Conservation (phyloP, 2,113 vertebrate genomes). For the Camelus dromedarius region DNA sequence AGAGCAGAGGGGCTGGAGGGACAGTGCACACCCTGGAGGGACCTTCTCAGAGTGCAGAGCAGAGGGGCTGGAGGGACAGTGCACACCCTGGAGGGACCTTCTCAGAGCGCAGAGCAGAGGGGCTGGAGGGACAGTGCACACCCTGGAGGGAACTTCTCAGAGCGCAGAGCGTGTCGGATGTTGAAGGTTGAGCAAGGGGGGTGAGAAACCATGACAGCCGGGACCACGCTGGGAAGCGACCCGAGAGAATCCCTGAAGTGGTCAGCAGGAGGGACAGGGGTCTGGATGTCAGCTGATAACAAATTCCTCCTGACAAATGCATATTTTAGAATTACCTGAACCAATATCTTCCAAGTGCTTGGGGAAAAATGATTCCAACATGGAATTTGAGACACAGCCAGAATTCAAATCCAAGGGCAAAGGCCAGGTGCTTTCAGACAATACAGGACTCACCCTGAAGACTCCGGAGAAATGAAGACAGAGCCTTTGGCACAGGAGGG, state of each 20-base stretch:
- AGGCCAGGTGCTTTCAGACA: not conserved
- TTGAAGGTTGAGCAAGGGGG: not conserved
- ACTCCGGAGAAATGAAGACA: not conserved
- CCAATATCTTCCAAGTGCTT: not conserved
- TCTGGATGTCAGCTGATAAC: not conserved
- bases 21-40: not conserved
- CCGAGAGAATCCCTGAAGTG: not conserved
- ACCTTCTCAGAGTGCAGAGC: not conserved
- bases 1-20: too few relatives aligned
- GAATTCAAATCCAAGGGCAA: not conserved
- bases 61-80: too few relatives aligned
- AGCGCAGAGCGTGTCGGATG: not conserved
- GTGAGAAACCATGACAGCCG: not conserved
- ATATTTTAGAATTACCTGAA: not conserved
- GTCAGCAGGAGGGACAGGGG: not conserved
- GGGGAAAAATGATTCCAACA: not conserved
- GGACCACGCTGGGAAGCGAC: not conserved
- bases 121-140: too few relatives aligned
- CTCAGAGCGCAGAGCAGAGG: not conserved
- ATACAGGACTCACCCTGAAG: not conserved
- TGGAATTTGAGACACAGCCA: not conserved
- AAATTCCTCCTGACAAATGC: not conserved
- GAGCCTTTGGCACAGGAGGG: not conserved
- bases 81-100: not conserved
- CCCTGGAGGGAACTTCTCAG: not conserved